Evolutionary conservation across 2,888 invertebrate genomes (phyloP).

Genomic region (Protula sp.): DNA sequence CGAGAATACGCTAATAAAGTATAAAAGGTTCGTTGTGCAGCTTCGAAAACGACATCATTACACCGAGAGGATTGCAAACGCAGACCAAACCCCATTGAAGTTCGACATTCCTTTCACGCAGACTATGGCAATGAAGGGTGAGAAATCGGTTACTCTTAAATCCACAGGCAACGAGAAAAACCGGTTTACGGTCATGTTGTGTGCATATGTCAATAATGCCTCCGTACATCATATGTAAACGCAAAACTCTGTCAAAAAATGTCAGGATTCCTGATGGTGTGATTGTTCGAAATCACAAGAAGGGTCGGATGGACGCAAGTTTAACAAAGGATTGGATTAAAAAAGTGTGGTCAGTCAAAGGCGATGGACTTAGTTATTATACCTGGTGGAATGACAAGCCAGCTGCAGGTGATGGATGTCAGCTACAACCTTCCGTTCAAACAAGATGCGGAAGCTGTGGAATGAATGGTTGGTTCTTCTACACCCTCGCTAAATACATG

Average conservation of each 20-base stretch:
- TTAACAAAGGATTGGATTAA: constrained; percentile 10
- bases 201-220: constrained; percentile 7
- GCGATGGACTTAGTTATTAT: too few species aligned
- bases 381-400: too few species aligned
- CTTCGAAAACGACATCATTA: background rate
- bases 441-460: too few species aligned
- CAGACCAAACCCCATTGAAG: constrained; percentile 1
- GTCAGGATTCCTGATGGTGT: constrained; percentile 1
- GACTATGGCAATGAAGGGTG: background rate
- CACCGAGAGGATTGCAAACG: too few species aligned
- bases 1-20: background rate
- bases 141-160: constrained; percentile 1
- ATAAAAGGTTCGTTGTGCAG: background rate
- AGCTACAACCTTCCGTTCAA: too few species aligned
- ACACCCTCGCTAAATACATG: too few species aligned
- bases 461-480: too few species aligned
- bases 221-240: constrained; percentile 6
- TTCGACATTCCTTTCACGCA: constrained; percentile 1
- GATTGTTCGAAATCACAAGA: constrained; percentile 4
- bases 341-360: too few species aligned
- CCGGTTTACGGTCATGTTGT: too few species aligned
- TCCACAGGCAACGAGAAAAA: constrained; percentile 10
- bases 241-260: too few species aligned
- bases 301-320: too few species aligned
- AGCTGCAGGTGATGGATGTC: too few species aligned